Base-by-base conservation (phyloP, 2,113 vertebrate genomes). In the Gila orcuttii region DNA sequence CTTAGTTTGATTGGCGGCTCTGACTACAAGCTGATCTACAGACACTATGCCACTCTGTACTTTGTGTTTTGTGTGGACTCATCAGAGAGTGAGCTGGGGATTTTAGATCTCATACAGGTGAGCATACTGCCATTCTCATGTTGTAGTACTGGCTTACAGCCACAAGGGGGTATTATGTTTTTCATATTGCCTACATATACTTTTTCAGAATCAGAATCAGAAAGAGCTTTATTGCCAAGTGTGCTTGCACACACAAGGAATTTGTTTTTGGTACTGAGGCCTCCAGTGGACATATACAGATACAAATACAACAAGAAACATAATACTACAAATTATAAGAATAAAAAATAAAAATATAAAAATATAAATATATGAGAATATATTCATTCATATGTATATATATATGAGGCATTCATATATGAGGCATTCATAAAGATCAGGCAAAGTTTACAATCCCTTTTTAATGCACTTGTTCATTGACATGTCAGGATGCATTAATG, bases 31-130 rank as follows among this genome's bases (percentile, higher is more conserved):
- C 92, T 98, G 91, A 98, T 98, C 84, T 98, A 98, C 92, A 94
- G 97, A 3, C 96, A 97, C 90, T 97, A 98, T 17, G 96, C 97
- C 7, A 97, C 97, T 0, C 94, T 98, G 9, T 98, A 98, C 94
- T 98, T 98, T 80, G 96, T 98, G 28, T 98, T 98, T 92, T 98
- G 97, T 23, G 97, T 98, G 92, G 97, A 98, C 91, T 97, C 97
- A 0, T 98, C 96, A 6, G 97, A 98, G 93, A 98, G 97, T 0
- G 97, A 98, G 88, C 95, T 99, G 17, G 97, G 97, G 83, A 98
- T 98, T 89, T 93, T 99, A 92, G 97, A 98, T 93, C 95, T 99
- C 83, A 99, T 99, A 88, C 97, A 98, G 97, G 97, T 97, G 57
- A 89, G 90, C 31, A 15, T 60, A 36, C 33, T 0, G 23, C 59